Evolutionary conservation across 2,113 vertebrate genomes (phyloP).

Genomic region (Gorilla gorilla): DNA sequence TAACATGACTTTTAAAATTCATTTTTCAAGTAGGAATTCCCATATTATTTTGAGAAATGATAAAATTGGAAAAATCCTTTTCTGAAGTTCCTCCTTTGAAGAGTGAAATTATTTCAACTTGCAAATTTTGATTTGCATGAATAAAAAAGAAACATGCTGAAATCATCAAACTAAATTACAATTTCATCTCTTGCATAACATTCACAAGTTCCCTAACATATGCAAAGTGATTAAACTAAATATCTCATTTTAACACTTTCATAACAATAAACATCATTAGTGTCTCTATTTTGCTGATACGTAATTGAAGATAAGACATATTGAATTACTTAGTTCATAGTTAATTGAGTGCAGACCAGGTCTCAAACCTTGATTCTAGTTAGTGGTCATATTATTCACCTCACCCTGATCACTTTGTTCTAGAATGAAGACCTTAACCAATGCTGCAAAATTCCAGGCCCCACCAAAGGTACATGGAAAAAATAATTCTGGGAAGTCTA

Average conservation of each 20-base stretch:
- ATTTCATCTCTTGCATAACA: not conserved
- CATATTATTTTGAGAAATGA: constrained; percentile 17
- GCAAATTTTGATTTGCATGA: not conserved
- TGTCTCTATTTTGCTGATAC: not conserved
- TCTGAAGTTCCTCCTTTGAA: not conserved
- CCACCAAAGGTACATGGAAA: not conserved
- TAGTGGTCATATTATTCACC: not conserved
- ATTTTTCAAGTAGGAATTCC: constrained; percentile 9
- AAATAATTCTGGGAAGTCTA: constrained; percentile 10
- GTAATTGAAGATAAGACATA: not conserved
- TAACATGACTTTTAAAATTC: not conserved
- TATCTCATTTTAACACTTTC: not conserved
- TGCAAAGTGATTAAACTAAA: not conserved
- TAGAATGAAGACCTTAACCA: not conserved
- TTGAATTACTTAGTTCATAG: not conserved
- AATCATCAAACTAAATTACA: not conserved
- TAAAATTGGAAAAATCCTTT: not conserved
- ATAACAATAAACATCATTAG: not conserved
- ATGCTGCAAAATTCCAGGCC: not conserved
- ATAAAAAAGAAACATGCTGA: not conserved
- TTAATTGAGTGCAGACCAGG: not conserved
- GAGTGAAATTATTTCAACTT: not conserved
- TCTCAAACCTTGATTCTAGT: not conserved
- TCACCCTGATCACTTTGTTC: not conserved
- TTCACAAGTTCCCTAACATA: not conserved